These are phyloP conservation scores for Malthinus flaveolus DNA, from an alignment of 2,888 invertebrate genomes.

Conservation along the genomic window DNA sequence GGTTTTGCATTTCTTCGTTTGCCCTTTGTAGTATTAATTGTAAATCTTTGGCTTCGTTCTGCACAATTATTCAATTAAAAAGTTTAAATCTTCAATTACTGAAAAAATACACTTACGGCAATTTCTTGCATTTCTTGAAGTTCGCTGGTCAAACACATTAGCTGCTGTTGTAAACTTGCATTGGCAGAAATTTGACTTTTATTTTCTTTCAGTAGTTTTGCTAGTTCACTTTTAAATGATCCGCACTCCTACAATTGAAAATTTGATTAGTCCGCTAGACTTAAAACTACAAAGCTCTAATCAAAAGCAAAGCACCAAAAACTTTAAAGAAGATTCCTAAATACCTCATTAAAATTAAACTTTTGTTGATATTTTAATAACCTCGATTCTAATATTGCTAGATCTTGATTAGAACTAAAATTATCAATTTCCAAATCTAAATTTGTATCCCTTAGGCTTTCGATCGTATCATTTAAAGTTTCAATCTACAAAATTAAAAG, in stretches of 20 bases:
- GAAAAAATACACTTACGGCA: constrained; percentile 25
- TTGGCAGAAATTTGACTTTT: constrained; percentile 10
- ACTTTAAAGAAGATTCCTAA: constrained; percentile 4
- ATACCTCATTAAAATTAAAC: constrained; percentile 44
- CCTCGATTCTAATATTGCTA: constrained; percentile 45
- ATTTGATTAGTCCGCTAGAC: neutral
- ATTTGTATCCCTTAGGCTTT: constrained; percentile 46
- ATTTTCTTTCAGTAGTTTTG: constrained; percentile 20
- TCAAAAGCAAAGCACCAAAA: neutral
- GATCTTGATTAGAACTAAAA: constrained; percentile 48
- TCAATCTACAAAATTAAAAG: neutral
- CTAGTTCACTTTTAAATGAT: constrained; percentile 22
- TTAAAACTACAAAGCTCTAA: neutral
- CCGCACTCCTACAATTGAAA: constrained; percentile 6
- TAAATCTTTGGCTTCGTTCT: constrained; percentile 13
- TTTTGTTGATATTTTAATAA: constrained; percentile 47
- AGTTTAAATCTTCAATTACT: neutral
- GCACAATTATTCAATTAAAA: neutral
- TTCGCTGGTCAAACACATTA: neutral
- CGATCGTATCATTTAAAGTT: constrained; percentile 3
- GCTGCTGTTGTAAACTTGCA: neutral
- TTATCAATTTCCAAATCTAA: constrained; percentile 49
- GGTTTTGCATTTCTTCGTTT: constrained; percentile 7
- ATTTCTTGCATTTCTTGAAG: constrained; percentile 22
- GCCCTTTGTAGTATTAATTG: constrained; percentile 1